Evolutionary conservation across 2,797 vertebrate species (phyloP).

Genomic region (Bovichtus diacanthus): DNA sequence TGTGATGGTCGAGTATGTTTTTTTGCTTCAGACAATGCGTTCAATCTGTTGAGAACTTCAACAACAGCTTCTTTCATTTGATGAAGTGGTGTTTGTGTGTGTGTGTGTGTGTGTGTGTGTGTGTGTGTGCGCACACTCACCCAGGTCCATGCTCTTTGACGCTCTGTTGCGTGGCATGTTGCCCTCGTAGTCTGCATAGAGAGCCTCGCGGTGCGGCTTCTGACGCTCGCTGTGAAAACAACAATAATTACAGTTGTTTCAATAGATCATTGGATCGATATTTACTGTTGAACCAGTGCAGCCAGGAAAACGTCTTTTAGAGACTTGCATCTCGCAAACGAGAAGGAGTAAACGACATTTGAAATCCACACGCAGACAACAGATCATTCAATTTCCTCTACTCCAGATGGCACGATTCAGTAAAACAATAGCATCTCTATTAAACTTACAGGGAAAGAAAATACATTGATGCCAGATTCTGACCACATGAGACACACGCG

Average conservation of each 20-base stretch:
- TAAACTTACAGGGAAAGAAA: constrained; percentile 18
- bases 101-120: constrained; percentile 14
- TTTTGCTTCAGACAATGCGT: not conserved
- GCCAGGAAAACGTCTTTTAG: not conserved
- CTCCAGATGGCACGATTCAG: constrained; percentile 44
- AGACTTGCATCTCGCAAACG: constrained; percentile 9
- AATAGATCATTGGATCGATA: not conserved
- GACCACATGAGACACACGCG: constrained; percentile 19
- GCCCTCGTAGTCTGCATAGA: constrained; percentile 51
- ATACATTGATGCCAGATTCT: constrained; percentile 23
- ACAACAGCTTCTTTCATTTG: constrained; percentile 16
- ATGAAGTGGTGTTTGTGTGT: not conserved
- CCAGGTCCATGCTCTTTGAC: constrained; percentile 95
- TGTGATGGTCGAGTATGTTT: constrained; percentile 14
- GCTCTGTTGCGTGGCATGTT: constrained; percentile 86
- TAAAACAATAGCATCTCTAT: constrained; percentile 43
- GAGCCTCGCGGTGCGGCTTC: not conserved
- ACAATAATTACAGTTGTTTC: not conserved
- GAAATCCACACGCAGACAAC: constrained; percentile 16
- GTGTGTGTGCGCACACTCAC: constrained; percentile 78
- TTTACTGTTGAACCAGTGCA: not conserved
- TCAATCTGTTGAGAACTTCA: not conserved
- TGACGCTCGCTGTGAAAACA: constrained; percentile 50
- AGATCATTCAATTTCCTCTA: constrained; percentile 50
- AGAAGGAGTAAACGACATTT: constrained; percentile 17